These are phyloP conservation scores for Pollenia amentaria DNA, from an alignment of 2,888 invertebrate genomes.

Conservation along the genomic window DNA sequence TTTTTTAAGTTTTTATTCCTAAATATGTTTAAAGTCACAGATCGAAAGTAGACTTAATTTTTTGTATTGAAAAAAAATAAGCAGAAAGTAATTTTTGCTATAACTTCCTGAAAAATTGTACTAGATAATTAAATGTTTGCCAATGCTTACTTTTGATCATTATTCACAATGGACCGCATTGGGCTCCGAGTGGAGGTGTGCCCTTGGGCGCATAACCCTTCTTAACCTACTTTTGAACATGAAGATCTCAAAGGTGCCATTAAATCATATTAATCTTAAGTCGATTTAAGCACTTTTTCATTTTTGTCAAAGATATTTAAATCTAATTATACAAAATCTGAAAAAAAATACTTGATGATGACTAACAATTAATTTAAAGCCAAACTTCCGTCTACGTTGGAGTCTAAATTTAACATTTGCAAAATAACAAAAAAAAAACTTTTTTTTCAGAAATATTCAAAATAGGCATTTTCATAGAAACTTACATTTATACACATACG, in stretches of 20 bases:
- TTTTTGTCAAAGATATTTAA: not conserved
- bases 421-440: slow-evolving; percentile 37
- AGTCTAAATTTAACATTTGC: slow-evolving; percentile 45
- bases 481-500: not conserved
- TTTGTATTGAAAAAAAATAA: not conserved
- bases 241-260: no score
- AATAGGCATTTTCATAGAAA: slow-evolving; percentile 43
- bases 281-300: not conserved
- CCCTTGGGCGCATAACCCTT: no score
- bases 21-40: no score
- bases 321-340: not conserved
- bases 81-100: not conserved
- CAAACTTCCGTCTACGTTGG: not conserved
- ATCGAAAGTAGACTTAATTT: no score
- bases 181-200: no score
- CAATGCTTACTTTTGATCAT: no score
- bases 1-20: no score
- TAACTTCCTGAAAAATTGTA: no score
- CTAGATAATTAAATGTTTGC: no score
- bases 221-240: no score
- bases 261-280: no score
- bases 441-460: slow-evolving; percentile 6
- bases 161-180: no score
- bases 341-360: slow-evolving; percentile 9
- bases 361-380: slow-evolving; percentile 46